phyloP scores from a whole-genome alignment of 2,113 vertebrate genomes.

The Stomatorhinus ivindoensis region DNA sequence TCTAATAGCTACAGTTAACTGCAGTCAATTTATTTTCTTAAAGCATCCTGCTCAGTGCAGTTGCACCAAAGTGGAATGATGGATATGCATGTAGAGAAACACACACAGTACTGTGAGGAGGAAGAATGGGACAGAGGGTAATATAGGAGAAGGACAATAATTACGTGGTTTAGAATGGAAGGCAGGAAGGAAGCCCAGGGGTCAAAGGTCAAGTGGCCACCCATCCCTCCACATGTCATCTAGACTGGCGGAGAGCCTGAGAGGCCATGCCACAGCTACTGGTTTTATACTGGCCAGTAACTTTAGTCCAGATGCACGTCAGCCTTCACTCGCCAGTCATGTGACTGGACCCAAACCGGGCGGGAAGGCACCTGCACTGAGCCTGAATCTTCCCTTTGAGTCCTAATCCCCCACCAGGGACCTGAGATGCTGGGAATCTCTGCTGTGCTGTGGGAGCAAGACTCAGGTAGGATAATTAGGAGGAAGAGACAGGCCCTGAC shows the following conservation, averaged over 20 bases:
- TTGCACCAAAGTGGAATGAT: not conserved
- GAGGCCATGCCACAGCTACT: not conserved
- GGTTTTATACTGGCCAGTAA: not conserved
- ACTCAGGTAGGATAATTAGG: conserved; percentile 5
- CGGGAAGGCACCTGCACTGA: not conserved
- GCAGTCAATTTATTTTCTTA: not conserved
- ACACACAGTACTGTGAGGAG: not conserved
- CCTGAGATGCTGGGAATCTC: not conserved
- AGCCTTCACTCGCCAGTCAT: not conserved
- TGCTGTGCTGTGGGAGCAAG: not conserved
- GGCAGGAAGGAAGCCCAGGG: not conserved
- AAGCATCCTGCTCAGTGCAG: not conserved
- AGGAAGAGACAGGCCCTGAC: not conserved
- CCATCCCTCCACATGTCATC: not conserved
- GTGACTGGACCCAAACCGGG: not conserved
- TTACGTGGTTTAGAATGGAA: not conserved
- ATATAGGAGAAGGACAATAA: not conserved
- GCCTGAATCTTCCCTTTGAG: not conserved
- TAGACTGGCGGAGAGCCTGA: not conserved
- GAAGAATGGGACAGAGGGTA: not conserved
- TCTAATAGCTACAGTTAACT: not conserved
- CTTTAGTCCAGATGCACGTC: not conserved
- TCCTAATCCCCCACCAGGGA: not conserved
- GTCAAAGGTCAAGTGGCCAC: not conserved
- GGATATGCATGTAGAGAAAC: not conserved